Evolutionary conservation across 2,113 vertebrate species (phyloP), one percentile per base, ranked within the genome.

Genomic region (Tympanuchus pallidicinctus): DNA sequence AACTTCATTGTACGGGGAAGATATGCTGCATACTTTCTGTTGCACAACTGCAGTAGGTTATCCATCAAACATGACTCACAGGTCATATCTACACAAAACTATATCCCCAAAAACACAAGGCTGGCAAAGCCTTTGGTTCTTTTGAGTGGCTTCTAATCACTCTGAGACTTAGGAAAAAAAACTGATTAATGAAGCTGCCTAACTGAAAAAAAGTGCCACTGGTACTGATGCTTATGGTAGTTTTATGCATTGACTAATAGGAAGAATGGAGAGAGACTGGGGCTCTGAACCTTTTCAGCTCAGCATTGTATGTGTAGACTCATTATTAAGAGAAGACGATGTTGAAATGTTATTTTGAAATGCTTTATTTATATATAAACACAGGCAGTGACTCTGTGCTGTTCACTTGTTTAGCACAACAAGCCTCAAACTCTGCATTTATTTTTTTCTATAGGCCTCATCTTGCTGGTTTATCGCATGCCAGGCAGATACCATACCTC

Each of bases 61-160:
- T 50, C n/a, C 3, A 3, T 54, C 12, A 42, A 84, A 15, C 16
- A 8, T 36, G 15, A 74, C 20, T 60, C 7, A 85, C 4, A 45
- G n/a, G 2, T 13, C 22, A 12, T 38, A 45, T 61, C 36, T 38
- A 3, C 34, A 36, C 24, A 25, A 61, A 38, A 6, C 5, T 70
- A 32, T 19, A 45, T 6, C 3, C 10, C 25, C 7, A 60, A 60
- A 84, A 77, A 5, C 19, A 63, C 1, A 24, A 2, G 6, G 5
- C 10, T 48, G 52, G n/a, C 13, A 63, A 87, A 54, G 3, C 2
- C 28, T 73, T 6, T 43, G 1, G 11, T 43, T 87, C 16, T 11
- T 18, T 10, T 69, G 22, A 4, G 7, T 1, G 1, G 4, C 34
- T 30, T 6, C 1, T 45, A 77, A 43, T 81, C 43, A 3, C 2